These are phyloP conservation scores for Sebastiscus albofasciatus DNA, from an alignment of 2,797 vertebrate species.

Conservation along the genomic window DNA sequence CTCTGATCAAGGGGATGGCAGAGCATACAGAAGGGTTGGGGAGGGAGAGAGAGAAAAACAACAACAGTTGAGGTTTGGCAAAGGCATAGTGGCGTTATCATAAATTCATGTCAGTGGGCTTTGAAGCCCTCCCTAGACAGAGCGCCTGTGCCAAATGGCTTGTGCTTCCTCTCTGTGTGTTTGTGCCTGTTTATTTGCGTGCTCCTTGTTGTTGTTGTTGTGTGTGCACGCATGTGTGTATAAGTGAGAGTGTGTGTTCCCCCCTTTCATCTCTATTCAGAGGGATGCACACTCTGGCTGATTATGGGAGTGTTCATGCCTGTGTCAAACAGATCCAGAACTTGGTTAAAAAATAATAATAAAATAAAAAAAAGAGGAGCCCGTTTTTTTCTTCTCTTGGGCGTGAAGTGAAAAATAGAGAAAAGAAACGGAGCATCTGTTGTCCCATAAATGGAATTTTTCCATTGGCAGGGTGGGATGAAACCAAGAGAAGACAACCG, in stretches of 20 bases:
- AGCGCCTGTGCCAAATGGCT: slow-evolving; percentile 76
- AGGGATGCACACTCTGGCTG: slow-evolving; percentile 81
- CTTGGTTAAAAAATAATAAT: slow-evolving; percentile 63
- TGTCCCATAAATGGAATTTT: slow-evolving; percentile 62
- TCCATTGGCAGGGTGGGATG: slow-evolving; percentile 36
- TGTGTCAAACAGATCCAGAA: slow-evolving; percentile 81
- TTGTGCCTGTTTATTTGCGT: slow-evolving; percentile 74
- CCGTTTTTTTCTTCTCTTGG: slow-evolving; percentile 52
- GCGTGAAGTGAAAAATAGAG: slow-evolving; percentile 47
- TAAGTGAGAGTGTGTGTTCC: slow-evolving; percentile 57
- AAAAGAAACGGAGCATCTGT: slow-evolving; percentile 59
- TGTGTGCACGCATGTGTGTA: slow-evolving; percentile 35
- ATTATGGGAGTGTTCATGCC: slow-evolving; percentile 77
- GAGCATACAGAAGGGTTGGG: slow-evolving; percentile 71
- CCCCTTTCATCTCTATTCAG: slow-evolving; percentile 85
- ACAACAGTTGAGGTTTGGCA: slow-evolving; percentile 86
- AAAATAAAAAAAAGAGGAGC: slow-evolving; percentile 32
- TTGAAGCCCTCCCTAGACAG: slow-evolving; percentile 86
- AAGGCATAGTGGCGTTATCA: slow-evolving; percentile 82
- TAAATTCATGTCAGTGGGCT: slow-evolving; percentile 88
- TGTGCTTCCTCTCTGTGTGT: slow-evolving; percentile 74
- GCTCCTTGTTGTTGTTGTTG: slow-evolving; percentile 46
- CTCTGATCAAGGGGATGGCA: slow-evolving; percentile 83
- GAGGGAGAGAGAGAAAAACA: slow-evolving; percentile 77
- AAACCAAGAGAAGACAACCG: slow-evolving; percentile 40